A percentile compares a stretch with the other conserved stretches of the same genome.
Conservation (phyloP, 2,797 vertebrate species). For the Discoglossus pictus region DNA sequence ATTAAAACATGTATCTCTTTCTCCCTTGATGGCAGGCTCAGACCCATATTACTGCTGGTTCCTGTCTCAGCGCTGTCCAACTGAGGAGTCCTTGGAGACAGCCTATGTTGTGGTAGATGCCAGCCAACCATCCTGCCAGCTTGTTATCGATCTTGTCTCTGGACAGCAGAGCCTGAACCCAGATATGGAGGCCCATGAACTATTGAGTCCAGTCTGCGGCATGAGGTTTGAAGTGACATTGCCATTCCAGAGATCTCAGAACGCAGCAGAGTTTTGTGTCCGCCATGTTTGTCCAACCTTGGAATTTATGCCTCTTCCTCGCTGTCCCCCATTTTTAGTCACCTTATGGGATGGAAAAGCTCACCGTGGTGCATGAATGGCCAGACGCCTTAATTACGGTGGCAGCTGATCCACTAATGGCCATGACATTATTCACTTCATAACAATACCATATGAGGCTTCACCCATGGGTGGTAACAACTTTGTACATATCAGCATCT, state of each 20-base stretch:
- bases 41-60: slow-evolving; percentile 46
- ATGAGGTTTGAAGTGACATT: slow-evolving; percentile 32
- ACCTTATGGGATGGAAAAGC: slow-evolving; percentile 36
- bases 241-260: slow-evolving; percentile 34
- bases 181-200: neutral
- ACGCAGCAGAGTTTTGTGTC: slow-evolving; percentile 49
- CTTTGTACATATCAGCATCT: neutral
- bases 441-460: neutral
- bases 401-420: too few relatives aligned
- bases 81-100: slow-evolving; percentile 34
- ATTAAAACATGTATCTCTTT: neutral
- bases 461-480: neutral
- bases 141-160: slow-evolving; percentile 21
- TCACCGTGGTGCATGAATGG: slow-evolving; percentile 1
- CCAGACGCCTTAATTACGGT: too few relatives aligned
- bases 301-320: neutral
- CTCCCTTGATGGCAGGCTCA: slow-evolving; percentile 15
- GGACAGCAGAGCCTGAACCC: neutral
- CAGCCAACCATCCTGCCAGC: slow-evolving; percentile 28
- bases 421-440: too few relatives aligned
- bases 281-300: slow-evolving; percentile 26
- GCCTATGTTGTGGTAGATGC: slow-evolving; percentile 33
- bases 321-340: slow-evolving; percentile 51
- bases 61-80: slow-evolving; percentile 18
- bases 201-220: slow-evolving; percentile 27